phyloP scores from a whole-genome alignment of 2,797 vertebrate species.

The Trematomus bernacchii region DNA sequence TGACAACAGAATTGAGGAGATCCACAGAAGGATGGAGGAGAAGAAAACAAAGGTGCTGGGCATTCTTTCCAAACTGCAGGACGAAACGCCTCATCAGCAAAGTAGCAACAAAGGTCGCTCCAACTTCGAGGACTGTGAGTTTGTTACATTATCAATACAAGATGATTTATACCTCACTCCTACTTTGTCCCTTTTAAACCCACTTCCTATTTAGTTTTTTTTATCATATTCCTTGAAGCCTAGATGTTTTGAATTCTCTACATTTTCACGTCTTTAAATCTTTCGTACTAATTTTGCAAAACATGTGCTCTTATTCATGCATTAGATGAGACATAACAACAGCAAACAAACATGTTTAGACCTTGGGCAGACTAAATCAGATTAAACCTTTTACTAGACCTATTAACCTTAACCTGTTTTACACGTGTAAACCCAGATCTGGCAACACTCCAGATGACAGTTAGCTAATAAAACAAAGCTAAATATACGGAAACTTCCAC shows the following conservation, averaged over 20 bases:
- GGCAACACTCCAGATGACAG: background rate
- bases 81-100: slow-evolving; percentile 32
- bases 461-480: background rate
- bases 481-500: background rate
- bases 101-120: slow-evolving; percentile 56
- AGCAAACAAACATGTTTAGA: background rate
- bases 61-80: slow-evolving; percentile 80
- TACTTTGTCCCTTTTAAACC: no score
- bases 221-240: background rate
- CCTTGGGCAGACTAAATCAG: background rate
- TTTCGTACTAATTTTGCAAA: background rate
- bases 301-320: background rate
- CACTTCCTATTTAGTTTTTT: background rate
- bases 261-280: background rate
- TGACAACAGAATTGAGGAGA: slow-evolving; percentile 37
- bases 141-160: background rate
- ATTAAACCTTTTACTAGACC: background rate
- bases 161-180: background rate
- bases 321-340: background rate
- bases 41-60: slow-evolving; percentile 71
- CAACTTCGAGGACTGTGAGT: slow-evolving; percentile 83
- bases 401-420: background rate
- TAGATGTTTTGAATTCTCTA: background rate
- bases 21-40: slow-evolving; percentile 64
- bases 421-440: background rate